Evolutionary conservation across 2,888 invertebrate species (phyloP).

Genomic region (Syrista parreyssii): DNA sequence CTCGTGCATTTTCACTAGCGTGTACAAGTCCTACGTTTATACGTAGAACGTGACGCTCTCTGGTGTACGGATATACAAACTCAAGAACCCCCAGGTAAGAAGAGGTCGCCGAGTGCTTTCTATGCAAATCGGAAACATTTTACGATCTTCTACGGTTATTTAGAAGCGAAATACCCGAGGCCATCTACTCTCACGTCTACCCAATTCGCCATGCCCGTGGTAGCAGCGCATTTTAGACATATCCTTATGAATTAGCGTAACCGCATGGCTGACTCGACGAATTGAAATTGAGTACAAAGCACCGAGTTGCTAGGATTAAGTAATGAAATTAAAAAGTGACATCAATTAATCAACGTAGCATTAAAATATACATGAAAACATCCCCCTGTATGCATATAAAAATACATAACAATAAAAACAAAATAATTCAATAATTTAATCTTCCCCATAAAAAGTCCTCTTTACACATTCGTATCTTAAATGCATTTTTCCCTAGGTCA

Average conservation of each 20-base stretch:
- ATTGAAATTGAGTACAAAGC: background rate
- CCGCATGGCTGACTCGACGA: background rate
- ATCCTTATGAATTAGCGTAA: background rate
- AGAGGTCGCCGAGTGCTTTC: constrained; percentile 41
- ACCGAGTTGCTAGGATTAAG: background rate
- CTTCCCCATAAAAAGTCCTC: background rate
- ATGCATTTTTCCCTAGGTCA: background rate
- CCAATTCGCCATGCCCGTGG: background rate
- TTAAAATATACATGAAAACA: too few relatives aligned
- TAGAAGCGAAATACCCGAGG: constrained; percentile 42
- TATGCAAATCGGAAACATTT: constrained; percentile 51
- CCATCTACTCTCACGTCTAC: constrained; percentile 14
- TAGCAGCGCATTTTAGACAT: background rate
- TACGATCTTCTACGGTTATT: constrained; percentile 48
- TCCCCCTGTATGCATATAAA: background rate
- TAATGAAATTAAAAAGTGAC: background rate
- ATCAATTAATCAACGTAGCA: too few relatives aligned
- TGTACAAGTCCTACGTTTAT: background rate
- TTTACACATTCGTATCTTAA: too few relatives aligned
- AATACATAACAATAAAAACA: background rate
- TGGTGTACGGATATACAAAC: background rate
- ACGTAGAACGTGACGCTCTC: background rate
- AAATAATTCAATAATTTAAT: background rate
- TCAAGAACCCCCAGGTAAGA: constrained; percentile 11
- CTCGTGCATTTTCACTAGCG: background rate